These are phyloP conservation scores for Ramphastos sulfuratus DNA, from an alignment of 2,113 vertebrate species.

Conservation along the genomic window DNA sequence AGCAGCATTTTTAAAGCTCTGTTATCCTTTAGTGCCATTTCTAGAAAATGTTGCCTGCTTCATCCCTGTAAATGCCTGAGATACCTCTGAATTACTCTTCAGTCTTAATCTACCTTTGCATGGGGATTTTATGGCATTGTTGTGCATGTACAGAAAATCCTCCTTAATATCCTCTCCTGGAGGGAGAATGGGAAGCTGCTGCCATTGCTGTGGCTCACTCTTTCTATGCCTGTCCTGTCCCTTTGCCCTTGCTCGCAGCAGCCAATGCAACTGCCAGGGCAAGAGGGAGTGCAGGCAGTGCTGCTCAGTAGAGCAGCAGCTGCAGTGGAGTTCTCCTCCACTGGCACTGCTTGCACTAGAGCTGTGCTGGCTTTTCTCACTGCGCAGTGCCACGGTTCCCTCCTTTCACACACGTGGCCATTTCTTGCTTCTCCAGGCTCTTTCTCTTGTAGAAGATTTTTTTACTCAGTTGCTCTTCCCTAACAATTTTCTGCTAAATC, in stretches of 20 bases:
- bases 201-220: background rate
- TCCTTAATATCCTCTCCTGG: background rate
- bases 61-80: background rate
- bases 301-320: background rate
- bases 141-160: background rate
- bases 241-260: background rate
- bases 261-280: background rate
- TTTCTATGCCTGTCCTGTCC: background rate
- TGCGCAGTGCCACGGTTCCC: background rate
- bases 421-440: background rate
- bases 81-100: background rate
- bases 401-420: background rate
- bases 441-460: background rate
- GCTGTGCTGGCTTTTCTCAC: background rate
- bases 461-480: background rate
- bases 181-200: background rate
- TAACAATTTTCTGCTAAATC: background rate
- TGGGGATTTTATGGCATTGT: background rate
- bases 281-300: background rate
- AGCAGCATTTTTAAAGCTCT: background rate
- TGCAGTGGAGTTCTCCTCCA: background rate
- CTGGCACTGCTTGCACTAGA: background rate
- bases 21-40: background rate
- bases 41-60: background rate
- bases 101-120: background rate